Evolutionary conservation across 2,888 invertebrate genomes (phyloP).

Genomic region (Dolomedes plantarius): DNA sequence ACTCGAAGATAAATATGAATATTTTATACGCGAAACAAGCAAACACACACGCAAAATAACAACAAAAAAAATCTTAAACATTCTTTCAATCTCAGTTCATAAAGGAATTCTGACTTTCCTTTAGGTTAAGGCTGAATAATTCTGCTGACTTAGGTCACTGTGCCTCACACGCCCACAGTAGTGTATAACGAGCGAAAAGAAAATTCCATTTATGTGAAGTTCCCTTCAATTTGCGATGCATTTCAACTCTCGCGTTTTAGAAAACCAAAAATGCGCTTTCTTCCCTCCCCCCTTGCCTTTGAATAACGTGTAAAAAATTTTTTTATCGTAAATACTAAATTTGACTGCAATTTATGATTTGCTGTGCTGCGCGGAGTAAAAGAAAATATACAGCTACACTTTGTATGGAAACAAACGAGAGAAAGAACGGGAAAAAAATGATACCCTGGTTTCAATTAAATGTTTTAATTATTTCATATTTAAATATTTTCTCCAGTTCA

Average conservation of each 20-base stretch:
- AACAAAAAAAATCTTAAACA: neutral
- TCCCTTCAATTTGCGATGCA: slow-evolving; percentile 59
- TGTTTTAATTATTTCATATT: neutral
- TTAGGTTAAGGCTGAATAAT: neutral
- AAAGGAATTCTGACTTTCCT: neutral
- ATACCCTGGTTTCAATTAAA: neutral
- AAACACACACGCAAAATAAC: too few species aligned
- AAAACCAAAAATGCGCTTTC: slow-evolving; percentile 44
- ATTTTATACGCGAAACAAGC: neutral
- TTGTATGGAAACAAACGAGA: neutral
- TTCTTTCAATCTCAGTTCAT: neutral
- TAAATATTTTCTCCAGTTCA: neutral
- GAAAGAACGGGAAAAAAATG: neutral
- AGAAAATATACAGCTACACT: neutral
- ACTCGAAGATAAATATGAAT: neutral
- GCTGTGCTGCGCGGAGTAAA: neutral
- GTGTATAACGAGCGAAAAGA: slow-evolving; percentile 45
- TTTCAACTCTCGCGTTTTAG: slow-evolving; percentile 28
- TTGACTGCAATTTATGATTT: neutral
- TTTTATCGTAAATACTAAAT: neutral
- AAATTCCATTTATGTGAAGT: slow-evolving; percentile 49
- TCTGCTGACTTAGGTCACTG: slow-evolving; percentile 7
- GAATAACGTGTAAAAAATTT: neutral
- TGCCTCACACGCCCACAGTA: neutral
- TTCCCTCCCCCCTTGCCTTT: neutral